Percentiles rank a stretch among this genome's conserved stretches.
Evolutionary conservation across 2,888 invertebrate species (phyloP).

Genomic region (Idaea straminata): DNA sequence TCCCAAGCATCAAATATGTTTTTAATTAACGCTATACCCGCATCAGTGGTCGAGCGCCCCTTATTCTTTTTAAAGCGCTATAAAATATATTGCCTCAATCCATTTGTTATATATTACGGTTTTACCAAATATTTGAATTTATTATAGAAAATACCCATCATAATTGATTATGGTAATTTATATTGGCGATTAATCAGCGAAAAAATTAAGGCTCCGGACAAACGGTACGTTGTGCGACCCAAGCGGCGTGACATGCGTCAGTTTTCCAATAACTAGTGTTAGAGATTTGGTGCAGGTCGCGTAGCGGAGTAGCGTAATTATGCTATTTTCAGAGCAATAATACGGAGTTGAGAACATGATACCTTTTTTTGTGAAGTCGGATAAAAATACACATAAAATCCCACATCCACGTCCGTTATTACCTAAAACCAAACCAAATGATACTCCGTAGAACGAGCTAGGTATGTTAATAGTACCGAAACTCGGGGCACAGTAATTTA

Average conservation of each 20-base stretch:
- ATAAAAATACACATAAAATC: neutral
- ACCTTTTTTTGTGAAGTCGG: neutral
- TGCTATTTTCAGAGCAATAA: neutral
- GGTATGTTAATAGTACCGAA: slow-evolving; percentile 70
- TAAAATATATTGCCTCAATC: too few relatives aligned
- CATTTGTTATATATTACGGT: too few relatives aligned
- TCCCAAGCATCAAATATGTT: too few relatives aligned
- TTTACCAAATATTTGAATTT: too few relatives aligned
- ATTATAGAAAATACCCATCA: neutral
- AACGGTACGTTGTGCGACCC: neutral
- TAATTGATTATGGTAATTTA: neutral
- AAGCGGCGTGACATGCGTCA: neutral
- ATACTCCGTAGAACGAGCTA: slow-evolving; percentile 54
- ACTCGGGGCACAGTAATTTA: slow-evolving; percentile 68
- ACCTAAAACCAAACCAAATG: slow-evolving; percentile 53
- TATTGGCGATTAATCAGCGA: neutral
- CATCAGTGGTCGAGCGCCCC: too few relatives aligned
- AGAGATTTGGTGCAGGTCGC: neutral
- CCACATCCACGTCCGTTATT: slow-evolving; percentile 37
- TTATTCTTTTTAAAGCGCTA: neutral
- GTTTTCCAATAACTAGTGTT: neutral
- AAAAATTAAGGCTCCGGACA: neutral
- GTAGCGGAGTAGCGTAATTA: neutral
- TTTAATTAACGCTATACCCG: too few relatives aligned
- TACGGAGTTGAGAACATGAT: neutral